phyloP scores from a whole-genome alignment of 1,140 invertebrate genomes.

The Pygmarrhopalites habei region DNA sequence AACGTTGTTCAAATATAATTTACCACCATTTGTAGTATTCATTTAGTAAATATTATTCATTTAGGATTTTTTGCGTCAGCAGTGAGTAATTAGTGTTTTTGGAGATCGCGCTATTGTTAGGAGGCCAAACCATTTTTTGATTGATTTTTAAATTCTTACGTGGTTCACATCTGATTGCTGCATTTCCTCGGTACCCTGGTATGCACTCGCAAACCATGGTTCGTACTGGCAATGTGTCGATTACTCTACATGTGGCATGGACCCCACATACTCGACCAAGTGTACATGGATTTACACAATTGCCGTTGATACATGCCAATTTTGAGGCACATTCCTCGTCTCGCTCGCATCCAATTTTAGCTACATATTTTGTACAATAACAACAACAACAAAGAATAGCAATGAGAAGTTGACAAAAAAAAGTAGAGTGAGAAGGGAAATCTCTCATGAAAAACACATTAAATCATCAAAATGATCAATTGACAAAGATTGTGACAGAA shows the following conservation, averaged over 20 bases:
- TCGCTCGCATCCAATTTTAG: conserved; percentile 57
- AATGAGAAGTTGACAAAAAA: conserved; percentile 1
- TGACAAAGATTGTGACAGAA: not conserved
- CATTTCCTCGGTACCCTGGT: conserved; percentile 71
- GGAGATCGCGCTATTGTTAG: too few relatives aligned
- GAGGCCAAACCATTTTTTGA: too few relatives aligned
- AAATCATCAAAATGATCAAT: not conserved
- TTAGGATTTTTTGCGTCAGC: too few relatives aligned
- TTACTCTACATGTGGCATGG: conserved; percentile 66
- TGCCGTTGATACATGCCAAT: conserved; percentile 65
- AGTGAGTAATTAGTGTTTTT: too few relatives aligned
- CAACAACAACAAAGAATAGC: not conserved
- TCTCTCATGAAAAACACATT: too few relatives aligned
- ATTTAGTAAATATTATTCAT: too few relatives aligned
- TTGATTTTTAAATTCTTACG: conserved; percentile 44
- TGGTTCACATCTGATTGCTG: conserved; percentile 62
- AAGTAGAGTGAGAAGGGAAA: too few relatives aligned
- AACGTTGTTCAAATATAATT: too few relatives aligned
- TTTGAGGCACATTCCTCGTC: conserved; percentile 78
- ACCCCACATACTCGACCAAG: conserved; percentile 42
- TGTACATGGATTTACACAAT: conserved; percentile 59
- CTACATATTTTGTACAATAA: conserved; percentile 31
- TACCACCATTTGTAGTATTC: too few relatives aligned
- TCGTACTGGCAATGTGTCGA: conserved; percentile 74
- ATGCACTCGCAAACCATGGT: conserved; percentile 83